phyloP scores from a whole-genome alignment of 2,888 invertebrate genomes.

The Aleiodes alternator region DNA sequence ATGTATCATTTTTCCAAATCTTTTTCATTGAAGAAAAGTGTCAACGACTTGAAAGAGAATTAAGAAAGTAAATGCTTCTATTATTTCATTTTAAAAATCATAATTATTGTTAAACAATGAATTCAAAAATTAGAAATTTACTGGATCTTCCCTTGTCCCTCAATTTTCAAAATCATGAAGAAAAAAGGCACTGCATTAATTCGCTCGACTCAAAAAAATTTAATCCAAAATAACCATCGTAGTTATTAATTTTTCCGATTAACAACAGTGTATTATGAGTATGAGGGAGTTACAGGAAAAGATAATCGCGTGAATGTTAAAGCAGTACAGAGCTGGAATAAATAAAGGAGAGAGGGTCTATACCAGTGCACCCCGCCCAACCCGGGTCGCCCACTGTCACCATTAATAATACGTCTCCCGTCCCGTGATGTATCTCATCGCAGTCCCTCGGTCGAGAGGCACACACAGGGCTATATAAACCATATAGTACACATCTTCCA shows the following conservation, averaged over 20 bases:
- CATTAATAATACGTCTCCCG: slow-evolving; percentile 76
- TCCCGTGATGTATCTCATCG: slow-evolving; percentile 75
- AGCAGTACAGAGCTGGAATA: slow-evolving; percentile 54
- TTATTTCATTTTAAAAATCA: too few species aligned
- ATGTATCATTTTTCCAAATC: too few species aligned
- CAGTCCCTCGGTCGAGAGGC: slow-evolving; percentile 38
- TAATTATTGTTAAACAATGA: too few species aligned
- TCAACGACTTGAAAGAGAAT: too few species aligned
- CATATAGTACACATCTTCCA: slow-evolving; percentile 50
- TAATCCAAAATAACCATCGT: background rate
- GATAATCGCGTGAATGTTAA: slow-evolving; percentile 43
- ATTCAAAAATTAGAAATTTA: too few species aligned
- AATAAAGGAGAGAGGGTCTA: slow-evolving; percentile 21
- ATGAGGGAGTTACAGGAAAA: slow-evolving; percentile 44
- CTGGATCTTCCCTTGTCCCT: too few species aligned
- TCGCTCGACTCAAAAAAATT: background rate
- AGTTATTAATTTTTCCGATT: slow-evolving; percentile 32
- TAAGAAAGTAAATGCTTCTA: too few species aligned
- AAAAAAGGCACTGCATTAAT: too few species aligned
- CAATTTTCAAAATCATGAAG: too few species aligned
- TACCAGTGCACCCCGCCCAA: slow-evolving; percentile 73
- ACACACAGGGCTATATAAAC: slow-evolving; percentile 13
- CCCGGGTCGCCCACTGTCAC: slow-evolving; percentile 75
- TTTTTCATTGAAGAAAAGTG: too few species aligned
- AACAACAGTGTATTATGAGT: slow-evolving; percentile 18